These are phyloP conservation scores for Microchirus variegatus DNA, from an alignment of 2,797 vertebrate genomes.

Conservation along the genomic window DNA sequence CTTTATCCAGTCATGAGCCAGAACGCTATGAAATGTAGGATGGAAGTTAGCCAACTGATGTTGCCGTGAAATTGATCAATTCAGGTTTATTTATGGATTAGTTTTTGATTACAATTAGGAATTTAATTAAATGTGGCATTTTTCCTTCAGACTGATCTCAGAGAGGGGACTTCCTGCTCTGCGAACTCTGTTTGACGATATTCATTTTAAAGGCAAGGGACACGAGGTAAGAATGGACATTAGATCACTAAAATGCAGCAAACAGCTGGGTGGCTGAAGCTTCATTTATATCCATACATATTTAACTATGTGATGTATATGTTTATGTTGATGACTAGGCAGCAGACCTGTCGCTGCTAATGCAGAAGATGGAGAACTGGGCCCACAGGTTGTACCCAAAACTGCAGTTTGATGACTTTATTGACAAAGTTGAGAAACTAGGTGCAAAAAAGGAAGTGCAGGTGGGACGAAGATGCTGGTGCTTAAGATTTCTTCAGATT, in stretches of 20 bases:
- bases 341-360: slow-evolving; percentile 87
- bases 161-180: slow-evolving; percentile 93
- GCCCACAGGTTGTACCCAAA: slow-evolving; percentile 94
- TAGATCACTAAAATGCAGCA: neutral
- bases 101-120: neutral
- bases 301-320: neutral
- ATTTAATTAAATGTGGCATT: neutral
- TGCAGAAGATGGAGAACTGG: slow-evolving; percentile 97
- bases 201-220: slow-evolving; percentile 92
- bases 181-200: slow-evolving; percentile 85
- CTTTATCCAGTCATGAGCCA: too few species aligned
- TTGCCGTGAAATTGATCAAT: too few species aligned
- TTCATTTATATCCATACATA: neutral
- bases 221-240: slow-evolving; percentile 88
- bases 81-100: too few species aligned
- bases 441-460: slow-evolving; percentile 95
- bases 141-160: slow-evolving; percentile 84
- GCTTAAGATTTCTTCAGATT: neutral
- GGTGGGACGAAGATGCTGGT: slow-evolving; percentile 70
- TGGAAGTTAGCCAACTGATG: too few species aligned
- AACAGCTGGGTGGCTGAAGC: neutral
- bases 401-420: slow-evolving; percentile 93
- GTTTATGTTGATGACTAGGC: slow-evolving; percentile 69
- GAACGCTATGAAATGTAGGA: too few species aligned
- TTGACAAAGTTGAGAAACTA: slow-evolving; percentile 88